Evolutionary conservation across 2,888 invertebrate genomes (phyloP), one percentile per base, ranked within the genome.

Genomic region (Anodontia alba): DNA sequence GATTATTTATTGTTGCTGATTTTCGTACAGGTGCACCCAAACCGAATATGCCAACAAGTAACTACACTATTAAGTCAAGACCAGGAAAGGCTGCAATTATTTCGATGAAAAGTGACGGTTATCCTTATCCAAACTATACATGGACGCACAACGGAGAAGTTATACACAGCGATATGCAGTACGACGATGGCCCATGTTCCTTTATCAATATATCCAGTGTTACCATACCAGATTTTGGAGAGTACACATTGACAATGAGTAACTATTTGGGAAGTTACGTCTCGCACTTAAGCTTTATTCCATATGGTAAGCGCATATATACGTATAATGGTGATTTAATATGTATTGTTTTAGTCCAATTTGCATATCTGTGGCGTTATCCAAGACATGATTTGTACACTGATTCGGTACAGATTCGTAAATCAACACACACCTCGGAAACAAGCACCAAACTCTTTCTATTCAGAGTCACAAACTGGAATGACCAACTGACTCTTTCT

Each of bases 211-310:
- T 57, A 3, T 26, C 57, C 5, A 57, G 29, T 26, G 57, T 57
- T 10, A 51, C 15, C 7, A 26, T 57, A 10, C 23, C 5, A 29
- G 57, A 80, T 20, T 80, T 72, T 43, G 80, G 80, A 71, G 33
- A 71, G 7, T 80, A 71, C 49, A 54, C 36, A 10, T 43, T 80
- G 17, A 72, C 62, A 5, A 75, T 80, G 51, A 31, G 26, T 15
- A 80, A 80, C n/a, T n/a, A 20, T 12, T n/a, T 72, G 3, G 80
- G 80, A 15, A 76, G 31, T 5, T 72, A 49, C 29, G 43, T 57
- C 42, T 31, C 57, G 8, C 3, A 31, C 1, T 71, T 57, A 33
- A 8, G 8, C 15, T 15, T 70, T 0, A 1, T 20, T 26, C 67
- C 69, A 31, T 23, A 23, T 38, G 76, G 70, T 76, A 69, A 17